Evolutionary conservation across 2,888 invertebrate genomes (phyloP), one percentile per base, ranked within the genome.

Genomic region (Mythimna albipuncta): DNA sequence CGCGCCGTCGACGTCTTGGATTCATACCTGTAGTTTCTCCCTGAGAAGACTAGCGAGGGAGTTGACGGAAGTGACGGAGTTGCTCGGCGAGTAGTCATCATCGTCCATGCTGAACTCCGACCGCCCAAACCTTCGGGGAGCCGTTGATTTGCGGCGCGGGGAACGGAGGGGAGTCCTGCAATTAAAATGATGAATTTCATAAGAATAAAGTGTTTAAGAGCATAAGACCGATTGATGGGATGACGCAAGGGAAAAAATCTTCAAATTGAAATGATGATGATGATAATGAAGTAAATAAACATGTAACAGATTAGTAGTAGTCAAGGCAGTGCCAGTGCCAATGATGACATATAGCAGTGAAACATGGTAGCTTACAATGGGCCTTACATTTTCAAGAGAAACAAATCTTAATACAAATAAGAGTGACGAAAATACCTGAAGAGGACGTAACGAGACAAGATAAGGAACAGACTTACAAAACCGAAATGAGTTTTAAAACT

Each of bases 11-110:
- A 32, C 32, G 32, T 32, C 32, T 32, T 32, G 32, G 32, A 3
- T 4, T 32, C 38, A 11, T 91, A 98, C 98, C 96, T 98, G 98
- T 85, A 98, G 96, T 94, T 98, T 98, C 90, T 98, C 98, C 87
- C 97, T 97, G 19, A 98, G 96, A 69, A 98, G 94, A 90, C 98
- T 98, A 74, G 98, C 98, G 83, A 98, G 97, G 0, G 98, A 98
- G 93, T 98, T 98, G 85, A 98, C 97, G 62, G 98, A 98, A 0
- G 98, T 98, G 87, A 98, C 98, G 9, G 98, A 98, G 88, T 98
- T 98, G 82, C 97, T 97, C 0, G 97, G 97, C 3, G 98, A 98
- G 87, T 97, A 97, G 74, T 97, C 97, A 32, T 97, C 97, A 52
- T 97, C 97, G 75, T 97, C 97, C 96, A 96, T 97, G 91, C 95